A percentile compares a stretch with the other conserved stretches of the same genome.
phyloP scores from a whole-genome alignment of 2,888 invertebrate species.

The Cataglyphis albicans region DNA sequence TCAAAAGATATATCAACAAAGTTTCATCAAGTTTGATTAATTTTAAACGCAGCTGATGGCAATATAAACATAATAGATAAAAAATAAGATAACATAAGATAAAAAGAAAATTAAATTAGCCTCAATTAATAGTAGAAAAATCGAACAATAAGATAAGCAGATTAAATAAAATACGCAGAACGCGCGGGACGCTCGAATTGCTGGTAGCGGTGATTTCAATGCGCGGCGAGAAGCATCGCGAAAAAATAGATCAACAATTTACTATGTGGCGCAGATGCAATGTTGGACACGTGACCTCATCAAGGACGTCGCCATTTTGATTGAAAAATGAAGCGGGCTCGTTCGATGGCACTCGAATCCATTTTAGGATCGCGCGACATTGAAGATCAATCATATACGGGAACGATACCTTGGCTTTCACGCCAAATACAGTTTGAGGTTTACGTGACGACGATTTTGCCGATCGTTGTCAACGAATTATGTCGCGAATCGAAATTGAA shows the following conservation, averaged over 20 bases:
- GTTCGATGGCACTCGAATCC: constrained; percentile 47
- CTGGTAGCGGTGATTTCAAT: constrained; percentile 66
- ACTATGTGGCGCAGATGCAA: constrained; percentile 62
- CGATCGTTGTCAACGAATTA: constrained; percentile 14
- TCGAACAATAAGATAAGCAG: background rate
- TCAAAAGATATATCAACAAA: background rate
- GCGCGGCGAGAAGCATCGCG: constrained; percentile 62
- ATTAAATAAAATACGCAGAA: constrained; percentile 19
- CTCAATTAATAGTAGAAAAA: constrained; percentile 6
- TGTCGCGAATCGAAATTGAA: background rate
- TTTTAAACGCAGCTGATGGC: background rate
- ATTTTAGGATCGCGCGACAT: constrained; percentile 50
- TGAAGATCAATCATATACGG: constrained; percentile 27
- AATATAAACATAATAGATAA: background rate
- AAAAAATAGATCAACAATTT: constrained; percentile 44
- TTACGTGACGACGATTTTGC: background rate
- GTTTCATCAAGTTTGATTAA: constrained; percentile 24
- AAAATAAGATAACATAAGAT: too few species aligned
- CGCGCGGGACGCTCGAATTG: constrained; percentile 64
- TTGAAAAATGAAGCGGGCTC: constrained; percentile 74
- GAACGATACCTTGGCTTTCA: constrained; percentile 44
- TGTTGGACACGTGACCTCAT: constrained; percentile 81
- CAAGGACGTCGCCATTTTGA: constrained; percentile 83
- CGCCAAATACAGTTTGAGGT: constrained; percentile 38
- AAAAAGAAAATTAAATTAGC: background rate